Conservation (phyloP, 2,888 invertebrate species). For the Himalopsyche kuldschensis region DNA sequence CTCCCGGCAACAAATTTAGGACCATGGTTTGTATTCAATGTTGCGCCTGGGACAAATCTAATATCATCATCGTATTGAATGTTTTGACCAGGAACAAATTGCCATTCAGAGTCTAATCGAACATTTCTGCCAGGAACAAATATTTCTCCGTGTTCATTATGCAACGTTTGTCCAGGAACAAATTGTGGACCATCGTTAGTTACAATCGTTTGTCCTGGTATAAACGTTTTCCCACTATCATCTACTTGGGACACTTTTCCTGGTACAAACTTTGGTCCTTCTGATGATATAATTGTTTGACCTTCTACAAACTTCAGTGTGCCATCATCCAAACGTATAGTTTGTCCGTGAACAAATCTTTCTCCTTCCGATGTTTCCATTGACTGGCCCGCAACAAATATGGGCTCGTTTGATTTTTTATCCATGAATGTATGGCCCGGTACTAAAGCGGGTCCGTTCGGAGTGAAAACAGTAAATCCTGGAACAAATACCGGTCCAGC, state of each 20-base stretch:
- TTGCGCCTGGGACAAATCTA: constrained; percentile 67
- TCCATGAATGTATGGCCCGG: constrained; percentile 72
- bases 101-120: constrained; percentile 59
- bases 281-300: constrained; percentile 62
- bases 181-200: constrained; percentile 65
- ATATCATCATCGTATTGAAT: constrained; percentile 59
- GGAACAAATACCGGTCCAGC: constrained; percentile 71
- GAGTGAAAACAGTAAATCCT: constrained; percentile 70
- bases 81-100: constrained; percentile 68
- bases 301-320: constrained; percentile 62
- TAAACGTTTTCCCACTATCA: constrained; percentile 57
- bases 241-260: constrained; percentile 58
- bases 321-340: constrained; percentile 60
- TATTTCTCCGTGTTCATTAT: constrained; percentile 53
- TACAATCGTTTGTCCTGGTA: constrained; percentile 65
- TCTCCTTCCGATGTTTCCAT: constrained; percentile 61
- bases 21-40: constrained; percentile 64
- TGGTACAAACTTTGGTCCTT: constrained; percentile 65
- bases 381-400: constrained; percentile 72
- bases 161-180: constrained; percentile 65
- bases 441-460: constrained; percentile 68
- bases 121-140: constrained; percentile 69
- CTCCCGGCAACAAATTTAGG: constrained; percentile 69
- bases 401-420: constrained; percentile 60
- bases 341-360: constrained; percentile 67